Evolutionary conservation across 2,113 vertebrate genomes (phyloP), one percentile per base, ranked within the genome.

Genomic region (Ctenomys sociabilis): DNA sequence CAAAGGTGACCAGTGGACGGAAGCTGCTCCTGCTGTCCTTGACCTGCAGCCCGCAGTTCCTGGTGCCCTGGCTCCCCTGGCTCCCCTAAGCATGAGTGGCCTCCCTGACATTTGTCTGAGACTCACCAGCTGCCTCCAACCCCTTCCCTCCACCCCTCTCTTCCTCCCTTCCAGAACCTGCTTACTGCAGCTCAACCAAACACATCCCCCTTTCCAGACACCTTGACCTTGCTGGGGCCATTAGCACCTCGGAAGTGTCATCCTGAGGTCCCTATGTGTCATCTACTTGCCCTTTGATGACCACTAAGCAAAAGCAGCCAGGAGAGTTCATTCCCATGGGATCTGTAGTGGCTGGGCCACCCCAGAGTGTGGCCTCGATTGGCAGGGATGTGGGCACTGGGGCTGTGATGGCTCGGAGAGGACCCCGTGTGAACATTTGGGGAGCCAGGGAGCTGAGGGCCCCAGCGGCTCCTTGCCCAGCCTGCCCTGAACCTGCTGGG

Each of bases 31-130:
- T 59, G 26, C 16, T 19, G 14, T 68, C 7, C 32, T 70, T 90
- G 7, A 57, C 16, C 57, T 59, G 12, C 1, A 35, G 5, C 30
- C 81, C 83, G 16, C 14, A 85, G 81, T 52, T 7, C 68, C n/a
- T 30, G 16, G 59, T 2, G 17, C 0, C 32, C 22, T 5, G 21
- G 35, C 19, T n/a, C 14, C 0, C 32, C 22, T 5, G 21, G 35
- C 19, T n/a, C 14, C 9, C 24, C 35, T 49, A 1, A 3, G 21
- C 2, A 1, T 26, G 19, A 30, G 28, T 13, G 8, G 49, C 52
- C 40, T 68, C 21, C 13, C 77, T 17, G 5, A 52, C 35, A 16
- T 8, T 68, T 84, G 40, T 75, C 64, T 28, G 0, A 0, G 5
- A 49, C 12, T 9, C 2, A 2, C 11, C 5, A 22, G 21, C 78